phyloP scores from a whole-genome alignment of 2,888 invertebrate species.

The Tinea semifulvella region DNA sequence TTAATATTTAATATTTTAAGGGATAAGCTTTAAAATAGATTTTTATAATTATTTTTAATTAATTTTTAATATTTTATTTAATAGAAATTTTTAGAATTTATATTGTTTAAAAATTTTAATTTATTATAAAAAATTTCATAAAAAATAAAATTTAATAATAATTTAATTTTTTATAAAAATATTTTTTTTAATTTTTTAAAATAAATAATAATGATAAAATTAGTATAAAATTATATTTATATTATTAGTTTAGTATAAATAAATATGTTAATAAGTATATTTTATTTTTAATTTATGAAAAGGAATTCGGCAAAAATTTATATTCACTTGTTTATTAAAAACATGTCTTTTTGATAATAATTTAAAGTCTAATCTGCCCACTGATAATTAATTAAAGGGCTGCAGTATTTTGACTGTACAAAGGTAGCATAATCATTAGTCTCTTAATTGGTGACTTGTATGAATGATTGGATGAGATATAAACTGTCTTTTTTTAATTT shows the following conservation, averaged over 20 bases:
- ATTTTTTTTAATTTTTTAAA: conserved; percentile 47
- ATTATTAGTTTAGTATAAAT: conserved; percentile 27
- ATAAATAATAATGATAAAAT: conserved; percentile 67
- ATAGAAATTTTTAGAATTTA: conserved; percentile 63
- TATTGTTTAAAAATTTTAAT: conserved; percentile 64
- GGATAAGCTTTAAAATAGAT: conserved; percentile 69
- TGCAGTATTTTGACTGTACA: conserved; percentile 81
- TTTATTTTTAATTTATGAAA: conserved; percentile 57
- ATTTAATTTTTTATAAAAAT: conserved; percentile 55
- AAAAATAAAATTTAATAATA: conserved; percentile 30
- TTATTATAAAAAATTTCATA: conserved; percentile 53
- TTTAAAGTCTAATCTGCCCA: conserved; percentile 78
- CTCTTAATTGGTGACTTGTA: conserved; percentile 82
- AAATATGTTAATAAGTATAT: no score
- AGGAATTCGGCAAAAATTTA: conserved; percentile 72
- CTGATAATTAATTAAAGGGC: conserved; percentile 75
- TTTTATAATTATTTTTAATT: conserved; percentile 58
- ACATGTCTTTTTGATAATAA: conserved; percentile 24
- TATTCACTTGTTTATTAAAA: conserved; percentile 14
- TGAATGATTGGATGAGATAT: conserved; percentile 77
- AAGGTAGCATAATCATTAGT: conserved; percentile 82
- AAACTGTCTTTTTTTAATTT: conserved; percentile 58
- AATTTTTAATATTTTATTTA: no score
- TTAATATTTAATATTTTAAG: conserved; percentile 56
- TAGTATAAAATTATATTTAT: conserved; percentile 53